Evolutionary conservation across 2,797 vertebrate genomes (phyloP), one percentile per base, ranked within the genome.

Genomic region (Spatula versicolor): DNA sequence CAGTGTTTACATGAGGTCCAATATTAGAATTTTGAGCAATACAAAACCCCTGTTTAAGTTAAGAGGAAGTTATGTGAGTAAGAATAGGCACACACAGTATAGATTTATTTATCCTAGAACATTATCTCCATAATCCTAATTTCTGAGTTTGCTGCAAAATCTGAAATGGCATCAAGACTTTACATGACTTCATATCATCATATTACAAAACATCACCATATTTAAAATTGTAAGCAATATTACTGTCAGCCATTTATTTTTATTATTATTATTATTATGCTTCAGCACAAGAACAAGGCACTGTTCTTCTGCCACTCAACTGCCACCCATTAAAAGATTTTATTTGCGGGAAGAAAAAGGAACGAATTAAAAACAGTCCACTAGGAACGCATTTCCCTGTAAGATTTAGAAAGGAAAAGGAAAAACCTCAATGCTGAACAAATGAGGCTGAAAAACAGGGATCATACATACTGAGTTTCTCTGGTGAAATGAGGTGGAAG

Each of bases 121-220:
- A n/a, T 83, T 88, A 72, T 86, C 67, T 83, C 41, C 45, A 66
- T 86, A 92, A 46, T 13, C 67, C 60, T 69, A 31, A 41, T 87
- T 92, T 68, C 55, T 78, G 84, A 92, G 80, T 96, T 88, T 90
- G 88, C n/a, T 74, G 73, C 67, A 48, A 18, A 93, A 89, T 82
- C 71, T 71, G 82, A 97, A 88, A 95, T 88, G 59, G 62, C 25
- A 95, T 92, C 92, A 91, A 77, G 76, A 45, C 91, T 83, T 93
- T 83, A 86, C 64, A 60, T 73, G 58, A 94, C 93, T 97, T 94
- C 77, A 91, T 90, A 95, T 84, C 62, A 93, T n/a, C 84, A 83
- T 89, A 25, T 52, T 62, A 67, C 71, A 91, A 86, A 82, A 4
- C 76, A 88, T 83, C 58, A 94, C 35, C 86, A 83, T 89, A 30